Base-by-base conservation (phyloP, 2,113 vertebrate genomes). In the Crotalus horridus region DNA sequence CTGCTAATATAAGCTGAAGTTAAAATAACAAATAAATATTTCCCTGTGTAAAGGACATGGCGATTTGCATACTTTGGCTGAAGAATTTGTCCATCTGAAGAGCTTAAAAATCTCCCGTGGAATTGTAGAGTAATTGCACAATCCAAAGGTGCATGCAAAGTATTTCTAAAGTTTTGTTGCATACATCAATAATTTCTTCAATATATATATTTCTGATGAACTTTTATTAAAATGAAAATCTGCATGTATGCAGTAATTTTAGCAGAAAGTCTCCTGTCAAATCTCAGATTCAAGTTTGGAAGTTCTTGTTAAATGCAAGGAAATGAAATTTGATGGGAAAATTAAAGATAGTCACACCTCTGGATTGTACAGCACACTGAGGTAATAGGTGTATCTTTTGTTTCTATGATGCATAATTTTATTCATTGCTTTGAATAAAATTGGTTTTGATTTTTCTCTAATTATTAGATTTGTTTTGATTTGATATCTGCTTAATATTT, bases 1-100 rank as follows among this genome's bases (percentile, higher is more conserved):
- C 46, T 90, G 74, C 91, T 4, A 91, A 90, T 94, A 93, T 89
- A 21, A 85, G 92, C 89, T 23, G 74, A 95, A 85, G 0, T n/a
- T 87, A 90, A 74, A 92, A 0, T 96, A 95, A 93, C 94, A 43
- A 1, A 61, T 91, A 94, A 91, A 93, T 39, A 0, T 94, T 92
- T 92, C 94, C 93, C 93, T 93, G 87, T 87, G 90, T 93, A 33
- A 93, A 90, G 43, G 21, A 85, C 94, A 94, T 92, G 13, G 13
- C 43, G 91, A 55, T 92, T 89, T 93, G 24, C 93, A 93, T 89
- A 33, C 43, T 61, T 89, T 0, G 0, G 0, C 95, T 92, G 86
- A 95, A 90, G 85, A 26, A 23, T 81, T 89, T 88, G 46, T 33
- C 59, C 59, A 26, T 61, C 11, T 59, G 12, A 92, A 24, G 88